Evolutionary conservation across 2,113 vertebrate genomes (phyloP).

Genomic region (Amphiprion ocellaris): DNA sequence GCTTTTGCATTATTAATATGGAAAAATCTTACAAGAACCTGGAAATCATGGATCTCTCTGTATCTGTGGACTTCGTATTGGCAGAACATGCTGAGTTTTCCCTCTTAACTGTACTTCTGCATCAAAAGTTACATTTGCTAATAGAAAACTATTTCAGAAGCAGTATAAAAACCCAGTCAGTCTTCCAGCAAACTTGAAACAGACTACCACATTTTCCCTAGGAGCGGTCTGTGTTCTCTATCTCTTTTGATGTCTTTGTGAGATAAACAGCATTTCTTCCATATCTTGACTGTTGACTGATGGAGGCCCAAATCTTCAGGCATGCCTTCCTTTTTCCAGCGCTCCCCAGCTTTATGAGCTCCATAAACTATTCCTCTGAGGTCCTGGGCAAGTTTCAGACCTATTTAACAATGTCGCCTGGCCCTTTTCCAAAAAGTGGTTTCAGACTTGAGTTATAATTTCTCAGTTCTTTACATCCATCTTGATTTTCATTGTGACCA

Average conservation of each 20-base stretch:
- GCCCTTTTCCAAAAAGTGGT: neutral
- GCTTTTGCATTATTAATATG: neutral
- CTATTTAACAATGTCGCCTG: slow-evolving; percentile 1
- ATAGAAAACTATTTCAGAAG: neutral
- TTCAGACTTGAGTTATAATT: neutral
- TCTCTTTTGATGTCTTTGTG: slow-evolving; percentile 1
- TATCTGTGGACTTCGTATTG: neutral
- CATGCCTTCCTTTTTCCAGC: neutral
- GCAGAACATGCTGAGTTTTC: neutral
- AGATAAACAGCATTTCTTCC: slow-evolving; percentile 38
- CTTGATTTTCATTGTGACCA: neutral
- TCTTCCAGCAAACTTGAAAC: neutral
- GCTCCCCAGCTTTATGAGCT: slow-evolving; percentile 6
- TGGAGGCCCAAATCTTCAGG: neutral
- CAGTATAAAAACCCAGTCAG: neutral
- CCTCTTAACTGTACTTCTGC: neutral
- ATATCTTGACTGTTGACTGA: slow-evolving; percentile 24
- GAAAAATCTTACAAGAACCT: neutral
- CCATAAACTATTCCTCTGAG: neutral
- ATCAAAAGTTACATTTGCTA: slow-evolving; percentile 1
- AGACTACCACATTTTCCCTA: neutral
- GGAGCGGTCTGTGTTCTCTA: neutral
- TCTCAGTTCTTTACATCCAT: neutral
- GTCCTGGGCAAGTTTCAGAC: slow-evolving; percentile 1
- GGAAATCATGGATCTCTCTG: slow-evolving; percentile 12